Base-by-base conservation (phyloP, 2,888 invertebrate species). In the Chaetogeoica ovagalla region DNA sequence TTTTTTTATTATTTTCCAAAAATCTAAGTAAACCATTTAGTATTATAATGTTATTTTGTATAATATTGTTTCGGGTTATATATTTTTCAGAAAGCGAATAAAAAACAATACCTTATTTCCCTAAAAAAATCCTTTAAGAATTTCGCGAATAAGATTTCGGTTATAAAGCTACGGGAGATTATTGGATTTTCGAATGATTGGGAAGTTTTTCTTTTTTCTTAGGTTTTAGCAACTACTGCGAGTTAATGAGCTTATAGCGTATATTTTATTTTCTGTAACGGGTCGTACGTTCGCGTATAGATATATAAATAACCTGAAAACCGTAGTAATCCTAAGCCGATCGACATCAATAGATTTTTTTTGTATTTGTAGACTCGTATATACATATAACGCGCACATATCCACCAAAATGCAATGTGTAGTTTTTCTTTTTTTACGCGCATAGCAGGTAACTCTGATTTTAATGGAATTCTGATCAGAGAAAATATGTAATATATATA, bases 301-400 rank as follows among this genome's bases (percentile, higher is more conserved):
- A 48, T 15, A 11, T 48, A 48, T 48, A 48, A 11, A 13, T 48
- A 13, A 19, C 23, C 37, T 2, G 43, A 59, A 37, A 43, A 43
- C 43, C 43, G 8, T 23, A 60, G 43, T 23, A 71, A 60, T 71
- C 59, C 59, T 60, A 71, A 71, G 39, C 60, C 23, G 60, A 71
- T 71, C 23, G 59, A 60, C 19, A 71, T 60, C 17, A 43, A 60
- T 60, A 60, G 17, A 43, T 17, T 71, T 59, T 71, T 17, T 71
- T 59, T 71, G 21, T 71, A 59, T 39, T 43, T 43, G 65, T 39
- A n/a, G 65, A 39, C 9, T 11, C n/a, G 15, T 57, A n/a, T n/a
- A n/a, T 43, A 43, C 1, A 43, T 43, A 43, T 43, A 30, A 19
- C 8, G n/a, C n/a, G 57, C 13, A 52, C 17, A 52, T 52, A 52